Percentiles rank a stretch among this genome's conserved stretches.
These are phyloP conservation scores for Etia nguti DNA, from an alignment of 2,113 vertebrate genomes.

Conservation along the genomic window DNA sequence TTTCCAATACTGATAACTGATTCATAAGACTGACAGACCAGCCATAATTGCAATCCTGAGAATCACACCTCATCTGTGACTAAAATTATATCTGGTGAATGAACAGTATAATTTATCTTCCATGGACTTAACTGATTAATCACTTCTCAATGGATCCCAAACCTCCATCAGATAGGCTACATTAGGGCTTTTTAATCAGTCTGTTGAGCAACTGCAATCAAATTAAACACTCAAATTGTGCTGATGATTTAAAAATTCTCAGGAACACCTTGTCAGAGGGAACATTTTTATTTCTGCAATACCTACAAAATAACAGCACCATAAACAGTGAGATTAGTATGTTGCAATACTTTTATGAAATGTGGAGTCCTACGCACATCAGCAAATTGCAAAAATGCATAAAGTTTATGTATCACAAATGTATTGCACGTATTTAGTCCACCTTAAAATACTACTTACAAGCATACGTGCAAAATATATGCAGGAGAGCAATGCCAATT, in stretches of 20 bases:
- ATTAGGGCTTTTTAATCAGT: background rate
- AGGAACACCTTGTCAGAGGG: background rate
- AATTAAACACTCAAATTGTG: background rate
- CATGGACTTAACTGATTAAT: constrained; percentile 1
- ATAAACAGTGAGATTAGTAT: background rate
- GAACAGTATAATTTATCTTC: background rate
- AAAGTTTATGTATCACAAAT: background rate
- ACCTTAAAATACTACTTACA: background rate
- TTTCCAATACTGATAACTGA: background rate
- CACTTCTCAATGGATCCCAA: background rate
- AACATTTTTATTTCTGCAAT: background rate
- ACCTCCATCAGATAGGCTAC: background rate
- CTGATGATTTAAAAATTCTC: background rate
- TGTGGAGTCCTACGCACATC: background rate
- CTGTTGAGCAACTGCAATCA: background rate
- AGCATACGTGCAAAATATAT: background rate
- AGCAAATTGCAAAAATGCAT: background rate
- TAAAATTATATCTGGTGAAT: background rate
- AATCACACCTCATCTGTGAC: background rate
- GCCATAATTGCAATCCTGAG: background rate
- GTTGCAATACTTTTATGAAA: background rate
- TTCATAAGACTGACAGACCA: background rate
- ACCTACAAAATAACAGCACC: background rate
- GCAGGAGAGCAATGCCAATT: background rate
- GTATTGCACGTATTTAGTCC: background rate